These are phyloP conservation scores for Elephantulus edwardii DNA, from an alignment of 2,113 vertebrate species.

Conservation along the genomic window DNA sequence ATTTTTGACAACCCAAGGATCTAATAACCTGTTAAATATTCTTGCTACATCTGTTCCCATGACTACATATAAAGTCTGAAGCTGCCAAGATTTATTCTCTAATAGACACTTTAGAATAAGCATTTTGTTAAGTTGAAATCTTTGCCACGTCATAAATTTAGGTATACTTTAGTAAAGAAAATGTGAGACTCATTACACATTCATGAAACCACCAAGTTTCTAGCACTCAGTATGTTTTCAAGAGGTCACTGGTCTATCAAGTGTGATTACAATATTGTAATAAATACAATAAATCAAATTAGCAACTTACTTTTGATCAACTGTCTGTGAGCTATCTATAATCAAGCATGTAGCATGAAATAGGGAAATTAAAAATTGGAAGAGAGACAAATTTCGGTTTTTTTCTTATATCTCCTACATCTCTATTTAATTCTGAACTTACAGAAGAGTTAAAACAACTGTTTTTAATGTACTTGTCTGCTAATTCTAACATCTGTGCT, in stretches of 20 bases:
- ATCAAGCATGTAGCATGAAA: neutral
- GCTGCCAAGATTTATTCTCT: constrained; percentile 50
- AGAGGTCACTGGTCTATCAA: neutral
- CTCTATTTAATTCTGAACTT: constrained; percentile 16
- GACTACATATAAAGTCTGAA: constrained; percentile 22
- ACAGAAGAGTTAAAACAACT: neutral
- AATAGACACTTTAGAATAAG: constrained; percentile 13
- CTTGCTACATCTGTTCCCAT: constrained; percentile 34
- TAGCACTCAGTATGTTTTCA: neutral
- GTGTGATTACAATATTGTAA: neutral
- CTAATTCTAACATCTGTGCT: neutral
- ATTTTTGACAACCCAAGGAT: constrained; percentile 21
- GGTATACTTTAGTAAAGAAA: constrained; percentile 45
- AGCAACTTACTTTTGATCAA: neutral
- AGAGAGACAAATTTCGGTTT: neutral
- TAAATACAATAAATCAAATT: constrained; percentile 11
- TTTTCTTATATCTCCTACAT: neutral
- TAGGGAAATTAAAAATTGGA: neutral
- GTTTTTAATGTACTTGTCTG: neutral
- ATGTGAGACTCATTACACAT: constrained; percentile 21
- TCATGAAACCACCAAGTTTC: constrained; percentile 18
- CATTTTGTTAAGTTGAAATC: constrained; percentile 18
- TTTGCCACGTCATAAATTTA: constrained; percentile 37
- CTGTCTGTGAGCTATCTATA: neutral
- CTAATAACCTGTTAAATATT: constrained; percentile 44